A percentile compares a stretch with the other conserved stretches of the same genome.
Evolutionary conservation across 2,113 vertebrate genomes (phyloP).

Genomic region (Catharus fuscescens): DNA sequence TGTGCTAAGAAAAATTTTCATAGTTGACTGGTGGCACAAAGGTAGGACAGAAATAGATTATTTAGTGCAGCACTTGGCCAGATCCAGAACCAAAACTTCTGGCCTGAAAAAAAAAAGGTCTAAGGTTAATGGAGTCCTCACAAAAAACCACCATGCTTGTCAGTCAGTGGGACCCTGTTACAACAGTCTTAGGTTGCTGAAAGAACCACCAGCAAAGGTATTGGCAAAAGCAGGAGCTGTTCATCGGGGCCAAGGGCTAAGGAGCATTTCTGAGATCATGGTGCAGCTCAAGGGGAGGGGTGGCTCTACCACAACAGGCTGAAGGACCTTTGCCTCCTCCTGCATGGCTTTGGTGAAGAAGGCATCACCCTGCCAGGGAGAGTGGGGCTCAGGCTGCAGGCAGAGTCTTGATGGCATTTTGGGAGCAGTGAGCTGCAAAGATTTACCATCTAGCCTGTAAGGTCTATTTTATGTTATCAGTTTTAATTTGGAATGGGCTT

Average conservation of each 20-base stretch:
- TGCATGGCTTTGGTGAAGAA: neutral
- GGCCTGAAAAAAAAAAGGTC: neutral
- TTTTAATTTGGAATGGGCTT: conserved; percentile 2
- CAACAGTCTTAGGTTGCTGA: neutral
- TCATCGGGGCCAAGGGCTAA: neutral
- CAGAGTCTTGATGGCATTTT: neutral
- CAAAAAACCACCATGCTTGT: rapidly evolving
- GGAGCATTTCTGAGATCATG: rapidly evolving
- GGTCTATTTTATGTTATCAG: neutral
- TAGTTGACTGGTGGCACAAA: neutral
- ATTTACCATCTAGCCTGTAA: neutral
- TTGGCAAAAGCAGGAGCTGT: neutral
- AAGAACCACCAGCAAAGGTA: neutral
- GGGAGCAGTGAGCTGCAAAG: neutral
- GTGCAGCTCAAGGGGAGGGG: neutral
- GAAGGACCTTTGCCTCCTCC: neutral
- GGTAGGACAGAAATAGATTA: neutral
- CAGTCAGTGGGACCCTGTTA: neutral
- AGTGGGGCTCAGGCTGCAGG: neutral
- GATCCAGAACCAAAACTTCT: neutral
- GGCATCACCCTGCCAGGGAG: neutral
- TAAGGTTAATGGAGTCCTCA: neutral
- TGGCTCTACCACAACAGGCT: neutral
- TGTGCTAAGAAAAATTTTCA: neutral
- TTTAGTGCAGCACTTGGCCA: neutral